Evolutionary conservation across 2,888 invertebrate species (phyloP), one percentile per base, ranked within the genome.

Genomic region (Mesochorus sp.): DNA sequence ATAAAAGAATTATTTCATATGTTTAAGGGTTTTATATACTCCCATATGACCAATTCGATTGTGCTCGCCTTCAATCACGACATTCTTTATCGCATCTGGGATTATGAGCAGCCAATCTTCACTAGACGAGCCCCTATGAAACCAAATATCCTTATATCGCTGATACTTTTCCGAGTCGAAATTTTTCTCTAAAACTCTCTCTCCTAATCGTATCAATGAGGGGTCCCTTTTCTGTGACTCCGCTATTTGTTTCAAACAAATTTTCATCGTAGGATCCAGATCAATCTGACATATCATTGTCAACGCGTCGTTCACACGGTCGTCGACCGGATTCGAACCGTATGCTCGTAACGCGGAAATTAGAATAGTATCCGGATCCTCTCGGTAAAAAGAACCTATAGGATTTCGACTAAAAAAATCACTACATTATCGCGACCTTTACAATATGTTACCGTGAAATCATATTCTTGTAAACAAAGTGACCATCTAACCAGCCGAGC

Each of bases 391-490:
- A 21, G 28, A 3, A 6, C 49, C 42, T 4, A 26, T 31, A 1
- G 81, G 80, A 74, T 81, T 83, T 1, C 88, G 34, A 3, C 85
- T 85, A 4, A 87, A 66, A 5, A 82, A 75, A 68, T 88, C 85
- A 82, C 81, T 0, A 84, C 26, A 61, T 86, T 87, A 1, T 85
- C 81, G 1, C 12, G 47, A 0, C 85, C 87, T 10, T 59, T 70
- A 59, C 83, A 74, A 57, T 87, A 67, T 21, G n/a, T 37, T 1
- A 10, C 21, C n/a, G 8, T n/a, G n/a, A 57, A 57, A 57, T 19
- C 19, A 42, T 53, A 67, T n/a, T 67, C 53, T 8, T 67, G 53
- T 6, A 53, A n/a, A 2, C 53, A 39, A 28, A 53, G n/a, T 5
- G 24, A 42, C 53, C 66, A 67, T 12, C 53, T n/a, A 2, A 42